These are phyloP conservation scores for Silvanus unidentatus DNA, from an alignment of 2,888 invertebrate genomes.

Conservation along the genomic window DNA sequence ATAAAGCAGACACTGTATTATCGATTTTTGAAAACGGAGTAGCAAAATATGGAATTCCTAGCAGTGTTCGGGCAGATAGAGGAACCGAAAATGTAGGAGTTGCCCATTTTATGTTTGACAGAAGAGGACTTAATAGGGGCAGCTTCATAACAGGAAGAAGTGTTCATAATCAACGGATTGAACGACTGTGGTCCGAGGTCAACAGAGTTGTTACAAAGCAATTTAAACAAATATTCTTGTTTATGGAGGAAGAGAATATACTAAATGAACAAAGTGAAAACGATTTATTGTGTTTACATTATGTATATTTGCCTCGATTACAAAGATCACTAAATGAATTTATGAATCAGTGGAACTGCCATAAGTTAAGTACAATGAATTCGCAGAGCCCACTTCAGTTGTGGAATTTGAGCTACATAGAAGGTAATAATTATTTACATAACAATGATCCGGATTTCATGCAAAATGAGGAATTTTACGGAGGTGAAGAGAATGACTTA, in stretches of 20 bases:
- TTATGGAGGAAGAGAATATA: slow-evolving; percentile 12
- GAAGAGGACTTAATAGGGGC: slow-evolving; percentile 12
- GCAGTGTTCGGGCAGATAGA: slow-evolving; percentile 14
- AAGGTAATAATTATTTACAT: slow-evolving; percentile 3
- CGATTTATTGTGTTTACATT: slow-evolving; percentile 12
- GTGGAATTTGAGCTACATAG: slow-evolving; percentile 10
- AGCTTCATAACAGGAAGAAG: slow-evolving; percentile 16
- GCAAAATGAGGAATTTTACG: slow-evolving; percentile 11
- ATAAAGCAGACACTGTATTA: slow-evolving; percentile 13
- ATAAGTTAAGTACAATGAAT: no score
- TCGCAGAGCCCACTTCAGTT: slow-evolving; percentile 11
- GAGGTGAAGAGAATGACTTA: slow-evolving; percentile 8
- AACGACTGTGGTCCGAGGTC: slow-evolving; percentile 15
- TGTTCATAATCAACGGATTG: slow-evolving; percentile 16
- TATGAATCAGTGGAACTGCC: no score
- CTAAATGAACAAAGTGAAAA: slow-evolving; percentile 12
- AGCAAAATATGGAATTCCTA: slow-evolving; percentile 12
- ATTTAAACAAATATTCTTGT: slow-evolving; percentile 12
- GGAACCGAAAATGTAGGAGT: slow-evolving; percentile 16
- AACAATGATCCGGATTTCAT: slow-evolving; percentile 6
- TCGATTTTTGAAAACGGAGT: slow-evolving; percentile 12
- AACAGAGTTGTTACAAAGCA: slow-evolving; percentile 13
- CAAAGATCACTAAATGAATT: slow-evolving; percentile 7
- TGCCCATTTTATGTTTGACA: slow-evolving; percentile 13
- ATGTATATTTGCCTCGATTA: slow-evolving; percentile 13